A percentile compares a stretch with the other conserved stretches of the same genome.
Evolutionary conservation across 2,113 vertebrate genomes (phyloP).

Genomic region (Amphiprion percula): DNA sequence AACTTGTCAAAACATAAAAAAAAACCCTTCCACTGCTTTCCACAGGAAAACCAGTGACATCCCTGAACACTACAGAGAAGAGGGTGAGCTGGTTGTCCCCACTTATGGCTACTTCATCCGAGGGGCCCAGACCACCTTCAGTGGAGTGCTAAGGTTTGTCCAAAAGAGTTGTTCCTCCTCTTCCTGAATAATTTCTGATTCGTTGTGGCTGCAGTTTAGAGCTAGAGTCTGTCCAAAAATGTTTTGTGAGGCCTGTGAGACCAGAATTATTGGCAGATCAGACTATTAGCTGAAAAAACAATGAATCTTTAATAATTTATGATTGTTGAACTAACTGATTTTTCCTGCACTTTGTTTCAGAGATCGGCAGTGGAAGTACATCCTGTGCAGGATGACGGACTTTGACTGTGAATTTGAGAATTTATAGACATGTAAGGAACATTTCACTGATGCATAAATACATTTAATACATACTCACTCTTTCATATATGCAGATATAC

Average conservation of each 20-base stretch:
- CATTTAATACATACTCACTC: slow-evolving; percentile 38
- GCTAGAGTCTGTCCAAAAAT: background rate
- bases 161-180: slow-evolving; percentile 1
- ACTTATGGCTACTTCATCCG: slow-evolving; percentile 94
- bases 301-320: background rate
- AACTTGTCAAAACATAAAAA: background rate
- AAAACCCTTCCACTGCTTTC: background rate
- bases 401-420: slow-evolving; percentile 94
- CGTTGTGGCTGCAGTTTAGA: background rate
- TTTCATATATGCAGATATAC: slow-evolving; percentile 28
- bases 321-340: slow-evolving; percentile 25
- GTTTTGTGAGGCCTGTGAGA: background rate
- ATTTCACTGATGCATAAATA: slow-evolving; percentile 19
- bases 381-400: slow-evolving; percentile 96
- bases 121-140: slow-evolving; percentile 96
- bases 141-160: slow-evolving; percentile 91
- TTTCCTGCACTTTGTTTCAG: slow-evolving; percentile 80
- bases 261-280: slow-evolving; percentile 1
- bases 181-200: background rate
- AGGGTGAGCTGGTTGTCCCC: slow-evolving; percentile 93
- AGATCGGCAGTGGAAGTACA: slow-evolving; percentile 99
- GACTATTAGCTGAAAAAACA: background rate
- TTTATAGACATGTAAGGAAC: slow-evolving; percentile 77
- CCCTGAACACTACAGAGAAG: slow-evolving; percentile 90
- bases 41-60: slow-evolving; percentile 91